These are phyloP conservation scores for Pseudotriccus pelzelni DNA, from an alignment of 2,797 vertebrate species.

Conservation along the genomic window DNA sequence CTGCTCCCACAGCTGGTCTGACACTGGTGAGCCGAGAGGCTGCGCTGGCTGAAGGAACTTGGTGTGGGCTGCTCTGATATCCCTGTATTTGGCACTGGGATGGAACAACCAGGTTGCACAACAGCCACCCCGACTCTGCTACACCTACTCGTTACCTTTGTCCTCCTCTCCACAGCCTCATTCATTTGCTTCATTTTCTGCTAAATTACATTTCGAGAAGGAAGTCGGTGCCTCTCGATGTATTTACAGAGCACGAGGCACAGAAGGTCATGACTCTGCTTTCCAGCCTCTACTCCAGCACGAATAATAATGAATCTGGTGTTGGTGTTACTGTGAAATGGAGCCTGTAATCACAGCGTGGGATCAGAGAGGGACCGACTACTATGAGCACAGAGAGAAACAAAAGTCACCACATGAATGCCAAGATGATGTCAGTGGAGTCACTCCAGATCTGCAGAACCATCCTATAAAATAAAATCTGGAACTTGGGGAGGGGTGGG, in stretches of 20 bases:
- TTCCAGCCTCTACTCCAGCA: not conserved
- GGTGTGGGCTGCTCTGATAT: not conserved
- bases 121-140: not conserved
- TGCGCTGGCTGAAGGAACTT: not conserved
- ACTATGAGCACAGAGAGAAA: not conserved
- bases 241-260: not conserved
- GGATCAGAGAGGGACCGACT: not conserved
- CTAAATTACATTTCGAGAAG: slow-evolving; percentile 11
- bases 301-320: not conserved
- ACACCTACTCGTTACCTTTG: not conserved
- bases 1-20: not conserved
- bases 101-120: not conserved
- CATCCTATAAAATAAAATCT: not conserved
- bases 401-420: not conserved
- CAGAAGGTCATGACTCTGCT: slow-evolving; percentile 7
- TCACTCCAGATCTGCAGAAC: not conserved
- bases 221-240: not conserved
- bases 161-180: slow-evolving; percentile 14
- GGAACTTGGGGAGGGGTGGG: not conserved
- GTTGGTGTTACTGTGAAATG: not conserved
- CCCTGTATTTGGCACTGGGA: not conserved
- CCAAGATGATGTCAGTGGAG: not conserved
- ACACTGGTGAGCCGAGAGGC: not conserved
- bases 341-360: not conserved
- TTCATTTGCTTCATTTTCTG: slow-evolving; percentile 20